A percentile compares a stretch with the other conserved stretches of the same genome.
These are phyloP conservation scores for Oryzias curvinotus DNA, from an alignment of 2,113 vertebrate species.

Conservation along the genomic window DNA sequence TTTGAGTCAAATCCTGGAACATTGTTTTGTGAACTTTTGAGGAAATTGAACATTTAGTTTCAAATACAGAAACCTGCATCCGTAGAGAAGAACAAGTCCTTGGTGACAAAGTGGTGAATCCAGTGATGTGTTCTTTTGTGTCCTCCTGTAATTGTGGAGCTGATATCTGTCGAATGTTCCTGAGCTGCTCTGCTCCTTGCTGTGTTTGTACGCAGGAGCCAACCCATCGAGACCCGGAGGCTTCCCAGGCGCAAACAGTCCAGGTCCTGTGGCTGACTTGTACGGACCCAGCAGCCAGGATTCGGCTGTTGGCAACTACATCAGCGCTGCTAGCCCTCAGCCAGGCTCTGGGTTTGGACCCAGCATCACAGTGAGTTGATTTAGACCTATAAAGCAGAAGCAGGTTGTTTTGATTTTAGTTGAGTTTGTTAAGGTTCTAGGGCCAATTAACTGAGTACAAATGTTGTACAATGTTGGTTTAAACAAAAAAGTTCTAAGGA, in stretches of 20 bases:
- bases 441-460: too few species aligned
- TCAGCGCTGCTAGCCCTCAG: conserved; percentile 97
- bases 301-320: conserved; percentile 98
- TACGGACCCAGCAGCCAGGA: conserved; percentile 97
- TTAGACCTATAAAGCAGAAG: not conserved
- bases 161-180: conserved; percentile 41
- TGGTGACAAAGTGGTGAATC: conserved; percentile 55
- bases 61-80: conserved; percentile 7
- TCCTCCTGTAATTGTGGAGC: conserved; percentile 6
- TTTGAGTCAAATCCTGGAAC: conserved; percentile 18
- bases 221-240: conserved; percentile 93
- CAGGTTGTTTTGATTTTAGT: too few species aligned
- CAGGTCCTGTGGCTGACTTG: conserved; percentile 93
- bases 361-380: conserved; percentile 93
- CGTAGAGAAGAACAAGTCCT: conserved; percentile 14
- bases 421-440: too few species aligned
- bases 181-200: conserved; percentile 77
- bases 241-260: conserved; percentile 96
- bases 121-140: conserved; percentile 64
- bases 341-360: conserved; percentile 96
- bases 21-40: conserved; percentile 11
- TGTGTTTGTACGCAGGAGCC: conserved; percentile 87
- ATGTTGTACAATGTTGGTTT: too few species aligned
- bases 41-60: conserved; percentile 12
- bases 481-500: too few species aligned